These are phyloP conservation scores for Columba guinea DNA, from an alignment of 2,797 vertebrate species.

Conservation along the genomic window DNA sequence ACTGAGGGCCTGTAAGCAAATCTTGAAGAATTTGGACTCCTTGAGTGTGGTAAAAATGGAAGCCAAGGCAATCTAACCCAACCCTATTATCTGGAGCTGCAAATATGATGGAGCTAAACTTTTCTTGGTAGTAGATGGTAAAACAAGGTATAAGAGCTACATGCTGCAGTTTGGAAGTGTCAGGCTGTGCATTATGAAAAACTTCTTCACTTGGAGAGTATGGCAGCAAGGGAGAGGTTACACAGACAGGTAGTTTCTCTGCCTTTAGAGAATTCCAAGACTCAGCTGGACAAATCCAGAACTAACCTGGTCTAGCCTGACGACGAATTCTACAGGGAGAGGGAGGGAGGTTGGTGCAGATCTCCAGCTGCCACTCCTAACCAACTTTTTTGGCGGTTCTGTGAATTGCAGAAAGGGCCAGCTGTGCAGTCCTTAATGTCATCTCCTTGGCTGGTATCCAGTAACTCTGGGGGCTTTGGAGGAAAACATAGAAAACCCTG, in stretches of 20 bases:
- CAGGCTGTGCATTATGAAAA: not conserved
- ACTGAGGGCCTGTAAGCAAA: not conserved
- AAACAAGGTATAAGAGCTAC: not conserved
- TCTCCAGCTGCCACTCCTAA: not conserved
- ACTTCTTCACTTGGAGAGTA: not conserved
- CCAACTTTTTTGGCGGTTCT: not conserved
- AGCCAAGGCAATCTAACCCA: not conserved
- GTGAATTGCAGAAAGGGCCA: not conserved
- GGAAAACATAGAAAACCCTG: not conserved
- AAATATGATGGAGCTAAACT: not conserved
- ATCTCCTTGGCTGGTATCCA: not conserved
- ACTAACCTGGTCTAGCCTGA: not conserved
- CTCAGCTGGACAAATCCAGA: not conserved
- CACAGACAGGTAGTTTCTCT: not conserved
- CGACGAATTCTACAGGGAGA: not conserved
- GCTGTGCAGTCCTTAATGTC: not conserved
- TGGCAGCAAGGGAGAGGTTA: not conserved
- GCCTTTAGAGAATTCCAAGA: not conserved
- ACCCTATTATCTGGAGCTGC: not conserved
- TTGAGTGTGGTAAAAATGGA: not conserved
- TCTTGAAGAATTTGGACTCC: not conserved
- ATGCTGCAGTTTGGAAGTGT: accelerated
- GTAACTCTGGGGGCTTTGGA: not conserved
- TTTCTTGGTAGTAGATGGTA: not conserved
- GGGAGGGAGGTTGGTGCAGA: not conserved